Percentiles rank a stretch among this genome's conserved stretches.
phyloP scores from a whole-genome alignment of 2,888 invertebrate genomes.

The Meiosimyza platycephala region DNA sequence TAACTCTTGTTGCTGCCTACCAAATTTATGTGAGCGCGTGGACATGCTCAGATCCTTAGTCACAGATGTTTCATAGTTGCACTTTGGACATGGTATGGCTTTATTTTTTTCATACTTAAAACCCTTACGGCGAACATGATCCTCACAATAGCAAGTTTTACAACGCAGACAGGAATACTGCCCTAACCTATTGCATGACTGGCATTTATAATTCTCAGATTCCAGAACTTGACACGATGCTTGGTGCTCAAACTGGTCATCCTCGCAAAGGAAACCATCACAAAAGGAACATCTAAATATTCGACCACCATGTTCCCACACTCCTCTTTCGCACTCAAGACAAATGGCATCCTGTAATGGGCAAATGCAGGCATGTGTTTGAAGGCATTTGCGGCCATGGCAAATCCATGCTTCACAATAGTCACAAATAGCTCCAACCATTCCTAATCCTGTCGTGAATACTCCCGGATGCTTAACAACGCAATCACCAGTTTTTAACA shows the following conservation, averaged over 20 bases:
- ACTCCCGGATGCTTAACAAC: conserved; percentile 89
- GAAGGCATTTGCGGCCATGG: conserved; percentile 92
- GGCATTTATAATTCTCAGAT: conserved; percentile 95
- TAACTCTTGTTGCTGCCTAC: conserved; percentile 79
- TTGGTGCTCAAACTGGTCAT: conserved; percentile 82
- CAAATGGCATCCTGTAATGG: conserved; percentile 89
- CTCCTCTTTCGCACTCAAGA: conserved; percentile 90
- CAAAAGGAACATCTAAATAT: conserved; percentile 94
- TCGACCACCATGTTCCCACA: conserved; percentile 96
- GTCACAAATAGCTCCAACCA: conserved; percentile 96
- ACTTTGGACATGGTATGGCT: conserved; percentile 92
- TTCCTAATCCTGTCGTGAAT: conserved; percentile 88
- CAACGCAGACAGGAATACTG: conserved; percentile 96
- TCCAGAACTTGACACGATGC: conserved; percentile 96
- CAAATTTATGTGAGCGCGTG: conserved; percentile 90
- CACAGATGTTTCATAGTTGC: conserved; percentile 90
- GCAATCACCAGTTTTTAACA: conserved; percentile 96
- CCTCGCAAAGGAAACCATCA: conserved; percentile 81
- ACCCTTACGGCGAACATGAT: conserved; percentile 92
- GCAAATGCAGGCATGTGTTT: conserved; percentile 90
- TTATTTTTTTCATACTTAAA: conserved; percentile 89
- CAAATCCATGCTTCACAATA: conserved; percentile 98
- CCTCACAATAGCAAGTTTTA: conserved; percentile 96
- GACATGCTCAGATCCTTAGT: conserved; percentile 97
- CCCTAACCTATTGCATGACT: conserved; percentile 93